Conservation (phyloP, 2,888 invertebrate species). For the Coleophora flavipennella region DNA sequence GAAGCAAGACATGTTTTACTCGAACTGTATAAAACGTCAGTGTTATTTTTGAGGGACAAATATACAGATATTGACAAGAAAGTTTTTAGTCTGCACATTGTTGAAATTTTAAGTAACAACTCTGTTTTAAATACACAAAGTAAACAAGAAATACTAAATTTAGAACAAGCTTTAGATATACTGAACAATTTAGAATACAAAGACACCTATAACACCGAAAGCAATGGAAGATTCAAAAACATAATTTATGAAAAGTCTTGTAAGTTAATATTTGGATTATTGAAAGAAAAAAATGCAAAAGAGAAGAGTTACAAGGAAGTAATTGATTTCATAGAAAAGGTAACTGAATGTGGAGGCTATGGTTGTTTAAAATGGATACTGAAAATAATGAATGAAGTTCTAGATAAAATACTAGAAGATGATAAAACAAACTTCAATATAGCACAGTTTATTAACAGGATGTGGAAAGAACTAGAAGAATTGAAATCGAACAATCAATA, state of each 20-base stretch:
- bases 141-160: slow-evolving; percentile 32
- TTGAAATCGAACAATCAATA: slow-evolving; percentile 59
- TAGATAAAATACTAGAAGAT: slow-evolving; percentile 26
- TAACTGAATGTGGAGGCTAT: slow-evolving; percentile 60
- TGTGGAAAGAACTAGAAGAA: slow-evolving; percentile 60
- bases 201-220: slow-evolving; percentile 25
- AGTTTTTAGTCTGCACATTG: slow-evolving; percentile 32
- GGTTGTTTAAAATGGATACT: slow-evolving; percentile 55
- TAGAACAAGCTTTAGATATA: slow-evolving; percentile 26
- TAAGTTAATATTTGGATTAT: slow-evolving; percentile 33
- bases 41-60: slow-evolving; percentile 32
- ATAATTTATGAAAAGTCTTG: slow-evolving; percentile 46
- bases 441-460: slow-evolving; percentile 36
- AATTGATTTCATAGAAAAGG: slow-evolving; percentile 36
- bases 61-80: slow-evolving; percentile 30
- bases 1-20: slow-evolving; percentile 25
- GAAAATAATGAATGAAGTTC: slow-evolving; percentile 38
- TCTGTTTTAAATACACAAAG: slow-evolving; percentile 19
- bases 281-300: slow-evolving; percentile 18
- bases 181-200: slow-evolving; percentile 22
- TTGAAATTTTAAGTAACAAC: slow-evolving; percentile 29
- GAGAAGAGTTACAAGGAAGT: slow-evolving; percentile 22
- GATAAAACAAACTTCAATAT: slow-evolving; percentile 30
- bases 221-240: slow-evolving; percentile 44
- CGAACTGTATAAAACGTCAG: slow-evolving; percentile 33